Conservation (phyloP, 37 sponge, comb jelly and placozoan genomes). For the Spongilla lacustris region DNA sequence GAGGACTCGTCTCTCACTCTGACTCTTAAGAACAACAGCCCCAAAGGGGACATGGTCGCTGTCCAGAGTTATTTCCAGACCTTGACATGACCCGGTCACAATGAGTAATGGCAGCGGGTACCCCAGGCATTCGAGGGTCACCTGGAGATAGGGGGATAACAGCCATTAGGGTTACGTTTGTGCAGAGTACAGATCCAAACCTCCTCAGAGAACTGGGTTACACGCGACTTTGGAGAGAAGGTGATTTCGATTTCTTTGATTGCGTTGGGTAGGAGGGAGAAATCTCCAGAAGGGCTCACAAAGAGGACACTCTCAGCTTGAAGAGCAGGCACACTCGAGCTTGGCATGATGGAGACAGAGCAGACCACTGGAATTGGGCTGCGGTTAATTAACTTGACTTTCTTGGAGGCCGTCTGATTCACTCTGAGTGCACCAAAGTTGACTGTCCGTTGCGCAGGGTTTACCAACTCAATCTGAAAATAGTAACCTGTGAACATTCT, state of each 20-base stretch:
- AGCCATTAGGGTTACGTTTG: neutral
- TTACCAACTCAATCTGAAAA: slow-evolving; percentile 76
- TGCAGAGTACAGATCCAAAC: slow-evolving; percentile 18
- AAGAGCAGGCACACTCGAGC: slow-evolving; percentile 51
- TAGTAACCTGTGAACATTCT: too few species aligned
- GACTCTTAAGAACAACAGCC: slow-evolving; percentile 83
- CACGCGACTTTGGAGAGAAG: slow-evolving; percentile 78
- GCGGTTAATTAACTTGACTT: slow-evolving; percentile 80
- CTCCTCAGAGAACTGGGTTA: slow-evolving; percentile 89
- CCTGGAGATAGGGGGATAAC: slow-evolving; percentile 33
- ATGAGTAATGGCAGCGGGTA: slow-evolving; percentile 84
- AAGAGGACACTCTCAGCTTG: slow-evolving; percentile 41
- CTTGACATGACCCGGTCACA: slow-evolving; percentile 88
- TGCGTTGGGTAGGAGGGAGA: slow-evolving; percentile 72
- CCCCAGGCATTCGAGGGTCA: slow-evolving; percentile 82
- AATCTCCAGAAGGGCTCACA: slow-evolving; percentile 66
- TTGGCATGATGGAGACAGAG: slow-evolving; percentile 61
- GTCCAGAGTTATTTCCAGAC: slow-evolving; percentile 84
- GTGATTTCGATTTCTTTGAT: slow-evolving; percentile 56
- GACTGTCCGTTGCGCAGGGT: slow-evolving; percentile 78
- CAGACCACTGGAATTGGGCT: slow-evolving; percentile 78
- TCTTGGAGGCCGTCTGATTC: slow-evolving; percentile 46
- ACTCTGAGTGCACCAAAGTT: slow-evolving; percentile 88
- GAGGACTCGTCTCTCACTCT: slow-evolving; percentile 78
- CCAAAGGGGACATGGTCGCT: slow-evolving; percentile 89